Evolutionary conservation across 2,797 vertebrate genomes (phyloP).

Genomic region (Oryzias dopingdopingensis): DNA sequence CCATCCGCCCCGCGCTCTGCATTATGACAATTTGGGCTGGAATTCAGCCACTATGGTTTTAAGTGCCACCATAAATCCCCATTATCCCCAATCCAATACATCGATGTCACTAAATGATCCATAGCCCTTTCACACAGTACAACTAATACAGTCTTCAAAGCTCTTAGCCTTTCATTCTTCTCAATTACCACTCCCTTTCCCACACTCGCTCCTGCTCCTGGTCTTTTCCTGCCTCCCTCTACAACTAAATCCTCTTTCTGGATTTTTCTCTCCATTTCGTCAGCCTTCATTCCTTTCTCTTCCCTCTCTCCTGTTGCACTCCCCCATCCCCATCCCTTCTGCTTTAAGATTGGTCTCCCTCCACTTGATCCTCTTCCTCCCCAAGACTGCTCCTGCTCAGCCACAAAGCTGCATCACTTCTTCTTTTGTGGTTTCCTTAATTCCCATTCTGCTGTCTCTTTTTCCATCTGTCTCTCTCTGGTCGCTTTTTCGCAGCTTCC

Average conservation of each 20-base stretch:
- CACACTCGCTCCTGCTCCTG: conserved; percentile 32
- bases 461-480: conserved; percentile 16
- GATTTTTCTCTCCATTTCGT: conserved; percentile 66
- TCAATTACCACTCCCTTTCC: conserved; percentile 66
- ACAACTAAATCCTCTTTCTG: conserved; percentile 65
- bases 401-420: conserved; percentile 44
- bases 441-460: conserved; percentile 40
- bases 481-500: conserved; percentile 31
- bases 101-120: conserved; percentile 77
- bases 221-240: conserved; percentile 7
- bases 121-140: conserved; percentile 67
- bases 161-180: conserved; percentile 73
- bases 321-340: conserved; percentile 27
- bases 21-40: conserved; percentile 62
- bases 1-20: conserved; percentile 38
- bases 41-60: conserved; percentile 45
- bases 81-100: conserved; percentile 67
- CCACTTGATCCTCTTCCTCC: conserved; percentile 26
- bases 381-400: conserved; percentile 34
- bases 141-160: conserved; percentile 76
- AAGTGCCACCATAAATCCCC: conserved; percentile 70
- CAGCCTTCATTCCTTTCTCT: conserved; percentile 44
- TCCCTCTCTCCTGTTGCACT: conserved; percentile 51
- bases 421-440: conserved; percentile 50
- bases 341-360: conserved; percentile 39